These are phyloP conservation scores for Polia nebulosa DNA, from an alignment of 2,888 invertebrate species.

Conservation along the genomic window DNA sequence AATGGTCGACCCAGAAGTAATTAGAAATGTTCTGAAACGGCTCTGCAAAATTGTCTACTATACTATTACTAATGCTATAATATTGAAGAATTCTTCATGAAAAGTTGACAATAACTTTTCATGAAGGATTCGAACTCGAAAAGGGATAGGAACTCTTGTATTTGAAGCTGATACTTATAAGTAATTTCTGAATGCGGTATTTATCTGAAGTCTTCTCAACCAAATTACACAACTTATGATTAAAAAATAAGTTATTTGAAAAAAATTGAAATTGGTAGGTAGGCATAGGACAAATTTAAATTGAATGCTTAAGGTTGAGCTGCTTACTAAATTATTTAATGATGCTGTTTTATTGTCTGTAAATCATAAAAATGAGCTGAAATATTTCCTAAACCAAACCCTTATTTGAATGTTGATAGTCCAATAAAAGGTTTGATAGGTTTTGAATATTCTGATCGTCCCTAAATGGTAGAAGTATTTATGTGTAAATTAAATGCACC, in stretches of 20 bases:
- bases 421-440: conserved; percentile 2
- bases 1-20: conserved; percentile 19
- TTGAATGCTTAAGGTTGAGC: too few relatives aligned
- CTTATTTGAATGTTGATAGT: not conserved
- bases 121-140: too few relatives aligned
- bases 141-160: not conserved
- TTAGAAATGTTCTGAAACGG: conserved; percentile 24
- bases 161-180: not conserved
- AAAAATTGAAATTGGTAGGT: not conserved
- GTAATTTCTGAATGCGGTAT: not conserved
- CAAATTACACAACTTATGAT: not conserved
- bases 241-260: not conserved
- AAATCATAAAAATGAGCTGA: too few relatives aligned
- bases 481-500: conserved; percentile 22
- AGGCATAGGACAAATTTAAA: not conserved
- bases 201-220: not conserved
- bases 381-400: not conserved
- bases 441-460: conserved; percentile 12
- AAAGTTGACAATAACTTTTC: conserved; percentile 12
- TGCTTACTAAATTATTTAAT: not conserved
- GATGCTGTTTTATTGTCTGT: not conserved
- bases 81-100: conserved; percentile 17
- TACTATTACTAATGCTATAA: not conserved
- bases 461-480: conserved; percentile 11
- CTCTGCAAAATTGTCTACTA: conserved; percentile 18